These are phyloP conservation scores for Ephestia elutella DNA, from an alignment of 1,140 invertebrate genomes.

Conservation along the genomic window DNA sequence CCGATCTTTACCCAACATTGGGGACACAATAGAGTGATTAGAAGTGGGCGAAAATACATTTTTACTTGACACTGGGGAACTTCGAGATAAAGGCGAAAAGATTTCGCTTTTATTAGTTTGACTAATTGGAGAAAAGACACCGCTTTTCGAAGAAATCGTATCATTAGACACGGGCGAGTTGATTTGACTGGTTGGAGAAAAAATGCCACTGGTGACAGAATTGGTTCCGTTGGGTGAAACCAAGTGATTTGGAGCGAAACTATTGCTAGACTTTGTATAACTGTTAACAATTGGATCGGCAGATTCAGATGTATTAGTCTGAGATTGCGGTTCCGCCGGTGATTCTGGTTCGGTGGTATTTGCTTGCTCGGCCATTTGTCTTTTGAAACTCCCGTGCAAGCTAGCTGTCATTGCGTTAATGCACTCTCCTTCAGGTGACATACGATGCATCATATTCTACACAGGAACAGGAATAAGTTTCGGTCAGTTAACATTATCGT, in stretches of 20 bases:
- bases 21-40: conserved; percentile 70
- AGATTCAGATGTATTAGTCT: conserved; percentile 61
- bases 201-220: conserved; percentile 74
- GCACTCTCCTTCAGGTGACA: conserved; percentile 73
- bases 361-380: conserved; percentile 54
- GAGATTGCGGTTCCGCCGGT: conserved; percentile 58
- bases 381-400: conserved; percentile 71
- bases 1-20: conserved; percentile 67
- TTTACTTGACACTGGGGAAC: conserved; percentile 63
- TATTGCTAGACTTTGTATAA: conserved; percentile 55
- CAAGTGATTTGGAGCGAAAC: conserved; percentile 67
- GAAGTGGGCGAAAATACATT: conserved; percentile 68
- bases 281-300: conserved; percentile 61
- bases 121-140: conserved; percentile 69
- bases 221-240: conserved; percentile 74
- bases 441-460: conserved; percentile 71
- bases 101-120: conserved; percentile 71
- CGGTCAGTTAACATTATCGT: conserved; percentile 28
- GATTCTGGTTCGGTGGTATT: conserved; percentile 54
- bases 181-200: conserved; percentile 73
- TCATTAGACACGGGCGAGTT: conserved; percentile 72
- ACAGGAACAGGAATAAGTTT: conserved; percentile 62
- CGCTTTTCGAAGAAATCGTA: conserved; percentile 71
- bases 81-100: conserved; percentile 68
- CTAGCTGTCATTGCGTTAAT: conserved; percentile 68